These are phyloP conservation scores for Pangasius macronema DNA, from an alignment of 2,797 vertebrate species.

Conservation along the genomic window DNA sequence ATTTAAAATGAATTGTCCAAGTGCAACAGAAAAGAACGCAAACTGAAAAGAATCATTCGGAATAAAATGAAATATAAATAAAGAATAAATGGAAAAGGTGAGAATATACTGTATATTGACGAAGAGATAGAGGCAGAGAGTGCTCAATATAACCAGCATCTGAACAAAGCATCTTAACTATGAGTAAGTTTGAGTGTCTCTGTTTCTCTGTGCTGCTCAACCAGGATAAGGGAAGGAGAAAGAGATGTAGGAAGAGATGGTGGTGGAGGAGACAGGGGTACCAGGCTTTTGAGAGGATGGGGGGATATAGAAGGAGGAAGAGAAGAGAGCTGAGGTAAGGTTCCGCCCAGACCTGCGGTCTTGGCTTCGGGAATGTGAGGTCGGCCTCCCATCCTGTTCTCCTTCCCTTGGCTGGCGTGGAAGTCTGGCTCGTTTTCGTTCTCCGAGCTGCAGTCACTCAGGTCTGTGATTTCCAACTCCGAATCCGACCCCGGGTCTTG, in stretches of 20 bases:
- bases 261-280: constrained; percentile 71
- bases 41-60: not conserved
- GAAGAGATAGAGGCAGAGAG: constrained; percentile 67
- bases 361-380: constrained; percentile 65
- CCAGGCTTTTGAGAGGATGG: constrained; percentile 78
- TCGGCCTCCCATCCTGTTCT: constrained; percentile 61
- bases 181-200: constrained; percentile 79
- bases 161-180: constrained; percentile 71
- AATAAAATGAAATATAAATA: constrained; percentile 10
- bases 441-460: constrained; percentile 88
- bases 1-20: not conserved
- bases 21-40: not conserved
- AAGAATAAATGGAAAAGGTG: constrained; percentile 48
- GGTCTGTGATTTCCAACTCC: constrained; percentile 91
- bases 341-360: constrained; percentile 69
- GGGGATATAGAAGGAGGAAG: constrained; percentile 69
- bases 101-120: constrained; percentile 56
- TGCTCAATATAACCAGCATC: constrained; percentile 64
- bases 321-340: constrained; percentile 69
- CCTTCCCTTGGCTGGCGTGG: constrained; percentile 62
- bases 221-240: constrained; percentile 69
- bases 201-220: constrained; percentile 79
- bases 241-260: constrained; percentile 72
- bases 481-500: constrained; percentile 88
- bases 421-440: constrained; percentile 80